phyloP scores from a whole-genome alignment of 1,140 invertebrate species.

The Brachionus rubens region DNA sequence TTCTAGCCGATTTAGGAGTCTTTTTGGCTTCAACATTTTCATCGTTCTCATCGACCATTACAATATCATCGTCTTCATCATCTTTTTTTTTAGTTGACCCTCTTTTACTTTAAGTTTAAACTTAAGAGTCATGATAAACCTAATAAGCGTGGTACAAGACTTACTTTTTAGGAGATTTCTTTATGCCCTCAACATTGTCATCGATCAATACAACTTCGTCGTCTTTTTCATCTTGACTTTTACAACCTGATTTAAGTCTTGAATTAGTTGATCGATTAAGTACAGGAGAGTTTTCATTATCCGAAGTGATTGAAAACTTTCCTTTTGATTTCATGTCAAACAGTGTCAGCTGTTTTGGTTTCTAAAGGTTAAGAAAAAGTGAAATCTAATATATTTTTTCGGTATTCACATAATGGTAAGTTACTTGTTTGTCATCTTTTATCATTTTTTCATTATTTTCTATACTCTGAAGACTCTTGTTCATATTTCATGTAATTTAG shows the following conservation, averaged over 20 bases:
- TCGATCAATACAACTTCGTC: neutral
- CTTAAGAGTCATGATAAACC: too few relatives aligned
- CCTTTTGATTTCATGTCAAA: conserved; percentile 33
- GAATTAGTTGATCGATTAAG: neutral
- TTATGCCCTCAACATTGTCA: too few relatives aligned
- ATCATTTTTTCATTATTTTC: neutral
- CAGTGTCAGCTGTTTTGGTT: neutral
- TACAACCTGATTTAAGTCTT: neutral
- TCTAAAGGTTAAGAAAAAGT: neutral
- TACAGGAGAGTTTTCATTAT: neutral
- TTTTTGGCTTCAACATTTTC: neutral
- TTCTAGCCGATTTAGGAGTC: neutral
- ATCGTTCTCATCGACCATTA: neutral
- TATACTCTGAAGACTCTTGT: neutral
- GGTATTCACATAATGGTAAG: neutral
- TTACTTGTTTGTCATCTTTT: neutral
- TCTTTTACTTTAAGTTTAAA: too few relatives aligned
- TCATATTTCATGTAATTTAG: too few relatives aligned
- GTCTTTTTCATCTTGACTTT: neutral
- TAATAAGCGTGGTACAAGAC: too few relatives aligned
- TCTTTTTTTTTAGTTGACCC: too few relatives aligned
- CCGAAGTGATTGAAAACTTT: conserved; percentile 6
- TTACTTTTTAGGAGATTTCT: too few relatives aligned
- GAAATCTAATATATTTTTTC: neutral
- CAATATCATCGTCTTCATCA: neutral